These are phyloP conservation scores for Mylabris phalerata DNA, from an alignment of 1,140 invertebrate genomes.

Conservation along the genomic window DNA sequence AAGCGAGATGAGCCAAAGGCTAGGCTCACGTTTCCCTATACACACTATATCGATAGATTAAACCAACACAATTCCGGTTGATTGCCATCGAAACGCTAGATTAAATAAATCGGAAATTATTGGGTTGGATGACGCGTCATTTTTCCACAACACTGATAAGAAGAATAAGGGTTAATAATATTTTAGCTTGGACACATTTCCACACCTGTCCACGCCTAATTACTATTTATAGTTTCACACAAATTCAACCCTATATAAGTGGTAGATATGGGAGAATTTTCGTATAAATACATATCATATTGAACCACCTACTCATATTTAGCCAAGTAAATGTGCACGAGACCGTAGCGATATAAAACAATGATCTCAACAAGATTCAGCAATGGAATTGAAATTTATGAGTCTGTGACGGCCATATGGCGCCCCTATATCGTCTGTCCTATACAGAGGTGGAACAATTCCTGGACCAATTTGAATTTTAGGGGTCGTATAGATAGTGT, in stretches of 20 bases:
- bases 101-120: constrained; percentile 5
- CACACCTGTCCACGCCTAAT: constrained; percentile 24
- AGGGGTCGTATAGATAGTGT: constrained; percentile 7
- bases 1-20: too few relatives aligned
- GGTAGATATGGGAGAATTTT: constrained; percentile 14
- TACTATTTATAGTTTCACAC: constrained; percentile 28
- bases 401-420: constrained; percentile 16
- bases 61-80: constrained; percentile 4
- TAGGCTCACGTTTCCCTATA: too few relatives aligned
- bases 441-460: too few relatives aligned
- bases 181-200: constrained; percentile 20
- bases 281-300: constrained; percentile 18
- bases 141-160: not conserved
- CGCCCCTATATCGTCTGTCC: not conserved
- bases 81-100: constrained; percentile 8
- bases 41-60: too few relatives aligned
- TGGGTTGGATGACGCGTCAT: constrained; percentile 8
- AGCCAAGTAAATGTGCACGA: too few relatives aligned
- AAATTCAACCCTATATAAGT: constrained; percentile 4
- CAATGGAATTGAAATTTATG: constrained; percentile 19
- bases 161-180: constrained; percentile 5
- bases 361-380: constrained; percentile 13
- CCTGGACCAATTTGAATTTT: too few relatives aligned
- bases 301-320: too few relatives aligned
- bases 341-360: constrained; percentile 7